phyloP scores from a whole-genome alignment of 2,797 vertebrate species.

The Simalia tracyae region DNA sequence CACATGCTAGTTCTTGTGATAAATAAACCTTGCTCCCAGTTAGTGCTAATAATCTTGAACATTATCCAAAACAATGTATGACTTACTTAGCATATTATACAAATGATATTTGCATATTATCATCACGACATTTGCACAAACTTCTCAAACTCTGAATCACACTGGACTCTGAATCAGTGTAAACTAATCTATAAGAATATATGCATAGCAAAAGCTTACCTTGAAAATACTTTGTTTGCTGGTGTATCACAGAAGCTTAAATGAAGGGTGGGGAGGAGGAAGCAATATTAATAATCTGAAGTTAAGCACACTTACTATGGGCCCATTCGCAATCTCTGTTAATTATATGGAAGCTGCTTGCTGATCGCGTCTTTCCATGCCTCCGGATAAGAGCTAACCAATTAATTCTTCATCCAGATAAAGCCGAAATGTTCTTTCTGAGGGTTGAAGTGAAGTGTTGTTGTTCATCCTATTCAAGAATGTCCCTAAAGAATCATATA shows the following conservation, averaged over 20 bases:
- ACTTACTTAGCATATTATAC: slow-evolving; percentile 8
- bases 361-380: not conserved
- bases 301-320: not conserved
- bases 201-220: not conserved
- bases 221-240: not conserved
- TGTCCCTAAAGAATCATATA: not conserved
- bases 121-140: slow-evolving; percentile 8
- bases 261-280: not conserved
- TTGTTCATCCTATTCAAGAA: not conserved
- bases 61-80: not conserved
- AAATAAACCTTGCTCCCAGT: not conserved
- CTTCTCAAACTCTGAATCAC: not conserved
- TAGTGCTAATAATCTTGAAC: not conserved
- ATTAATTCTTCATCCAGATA: not conserved
- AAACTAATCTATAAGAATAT: not conserved
- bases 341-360: not conserved
- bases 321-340: not conserved
- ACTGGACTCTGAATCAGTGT: slow-evolving; percentile 4
- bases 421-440: not conserved
- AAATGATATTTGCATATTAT: not conserved
- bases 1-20: not conserved
- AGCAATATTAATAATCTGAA: not conserved
- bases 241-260: not conserved
- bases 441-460: not conserved
- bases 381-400: not conserved